phyloP scores from a whole-genome alignment of 2,888 invertebrate species.

The Trachelus iudaicus region DNA sequence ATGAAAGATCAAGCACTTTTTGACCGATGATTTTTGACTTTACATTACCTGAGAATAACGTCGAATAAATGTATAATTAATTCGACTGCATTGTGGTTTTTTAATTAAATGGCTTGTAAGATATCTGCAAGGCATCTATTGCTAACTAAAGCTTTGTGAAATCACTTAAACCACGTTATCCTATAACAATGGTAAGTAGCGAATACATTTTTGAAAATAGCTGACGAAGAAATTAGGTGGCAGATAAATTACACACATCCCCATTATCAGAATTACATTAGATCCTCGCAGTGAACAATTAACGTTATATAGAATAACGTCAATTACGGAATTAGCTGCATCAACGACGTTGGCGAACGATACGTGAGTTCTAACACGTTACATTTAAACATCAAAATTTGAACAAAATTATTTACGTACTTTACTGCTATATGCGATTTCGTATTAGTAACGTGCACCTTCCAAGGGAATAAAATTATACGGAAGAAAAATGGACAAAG shows the following conservation, averaged over 20 bases:
- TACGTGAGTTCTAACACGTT: neutral
- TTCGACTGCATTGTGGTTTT: neutral
- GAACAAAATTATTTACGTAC: neutral
- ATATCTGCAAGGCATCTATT: neutral
- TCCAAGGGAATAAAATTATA: neutral
- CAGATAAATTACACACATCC: neutral
- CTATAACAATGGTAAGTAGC: neutral
- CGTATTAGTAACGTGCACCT: neutral
- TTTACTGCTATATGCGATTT: neutral
- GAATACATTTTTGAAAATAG: neutral
- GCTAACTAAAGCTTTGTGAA: neutral
- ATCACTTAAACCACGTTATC: neutral
- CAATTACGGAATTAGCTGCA: neutral
- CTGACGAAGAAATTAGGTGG: neutral
- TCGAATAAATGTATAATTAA: neutral
- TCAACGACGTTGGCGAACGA: neutral
- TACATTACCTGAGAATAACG: neutral
- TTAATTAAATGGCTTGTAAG: neutral
- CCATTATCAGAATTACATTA: neutral
- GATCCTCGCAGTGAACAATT: neutral
- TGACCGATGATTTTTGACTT: conserved; percentile 1
- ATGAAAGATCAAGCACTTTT: neutral
- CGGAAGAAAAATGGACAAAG: neutral
- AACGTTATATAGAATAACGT: neutral
- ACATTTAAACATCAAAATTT: neutral